Evolutionary conservation across 2,797 vertebrate species (phyloP), one percentile per base, ranked within the genome.

Genomic region (Acomys russatus): DNA sequence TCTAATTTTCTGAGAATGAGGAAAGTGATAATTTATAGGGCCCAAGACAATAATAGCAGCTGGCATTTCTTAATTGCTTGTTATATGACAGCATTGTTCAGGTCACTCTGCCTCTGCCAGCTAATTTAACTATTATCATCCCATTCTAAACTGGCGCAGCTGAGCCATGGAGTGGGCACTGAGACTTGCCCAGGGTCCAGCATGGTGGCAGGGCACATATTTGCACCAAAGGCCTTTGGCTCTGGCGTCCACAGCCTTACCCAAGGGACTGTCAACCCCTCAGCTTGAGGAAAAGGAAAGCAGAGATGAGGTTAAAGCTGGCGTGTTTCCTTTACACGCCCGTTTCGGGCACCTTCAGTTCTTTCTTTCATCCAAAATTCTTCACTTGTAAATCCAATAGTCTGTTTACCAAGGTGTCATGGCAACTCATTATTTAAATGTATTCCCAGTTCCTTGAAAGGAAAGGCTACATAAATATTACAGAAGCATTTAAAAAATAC

Each of bases 401-500:
- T 74, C 83, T 96, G 91, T 86, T 96, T 90, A 86, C 77, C 64
- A 83, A 66, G 63, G 68, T 54, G 28, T 59, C 22, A 28, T 22
- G 38, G 90, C 74, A 79, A 86, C 64, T 94, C 80, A 63, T 88
- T 94, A 95, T 96, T 95, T 90, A 92, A 94, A 97, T 90, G 49
- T 90, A 96, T 96, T 96, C 88, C 49, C 82, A 79, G 92, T 84
- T 97, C 70, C 83, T 94, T 96, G 77, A 82, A 92, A 94, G 92
- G 92, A 96, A 96, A 97, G 61, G 33, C 84, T 71, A 76, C 30
- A 93, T 96, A 92, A 95, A 95, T 96, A 94, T 95, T 96, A 82
- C 33, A 95, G 56, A 78, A 71, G 49, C 44, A 90, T 89, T 97
- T 94, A 1, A 82, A 90, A 97, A 97, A 94, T 92, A 79, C 15